Percentiles rank a stretch among this genome's conserved stretches.
phyloP scores from a whole-genome alignment of 2,888 invertebrate species.

The Lepetodrilus schrolli region DNA sequence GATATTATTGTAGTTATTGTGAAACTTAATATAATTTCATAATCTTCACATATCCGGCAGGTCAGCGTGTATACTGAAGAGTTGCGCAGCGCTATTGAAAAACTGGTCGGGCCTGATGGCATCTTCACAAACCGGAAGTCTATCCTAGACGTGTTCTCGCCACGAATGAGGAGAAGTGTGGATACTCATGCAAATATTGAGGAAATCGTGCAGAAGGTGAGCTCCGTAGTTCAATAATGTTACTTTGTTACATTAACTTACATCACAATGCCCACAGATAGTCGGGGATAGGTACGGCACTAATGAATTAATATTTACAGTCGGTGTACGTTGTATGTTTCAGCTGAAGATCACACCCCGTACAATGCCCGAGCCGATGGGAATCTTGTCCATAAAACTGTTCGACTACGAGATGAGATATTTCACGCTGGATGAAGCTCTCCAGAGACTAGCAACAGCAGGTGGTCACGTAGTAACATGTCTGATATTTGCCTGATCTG shows the following conservation, averaged over 20 bases:
- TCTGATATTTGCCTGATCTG: too few relatives aligned
- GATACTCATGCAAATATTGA: background rate
- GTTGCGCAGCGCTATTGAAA: conserved; percentile 41
- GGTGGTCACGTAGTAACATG: too few relatives aligned
- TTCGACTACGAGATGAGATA: conserved; percentile 51
- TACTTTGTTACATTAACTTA: too few relatives aligned
- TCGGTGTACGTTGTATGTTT: too few relatives aligned
- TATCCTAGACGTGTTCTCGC: conserved; percentile 34
- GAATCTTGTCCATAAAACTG: conserved; percentile 48
- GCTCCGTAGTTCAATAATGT: too few relatives aligned
- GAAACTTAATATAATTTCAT: too few relatives aligned
- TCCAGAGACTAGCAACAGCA: conserved; percentile 34
- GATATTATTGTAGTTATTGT: too few relatives aligned
- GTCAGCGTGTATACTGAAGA: conserved; percentile 48
- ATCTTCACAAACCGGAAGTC: conserved; percentile 35
- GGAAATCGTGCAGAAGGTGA: conserved; percentile 33
- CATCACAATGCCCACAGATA: too few relatives aligned
- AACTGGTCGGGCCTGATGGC: conserved; percentile 40
- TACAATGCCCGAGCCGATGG: conserved; percentile 36
- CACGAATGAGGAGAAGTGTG: conserved; percentile 15
- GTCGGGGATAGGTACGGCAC: too few relatives aligned
- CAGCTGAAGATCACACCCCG: conserved; percentile 49
- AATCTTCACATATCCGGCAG: too few relatives aligned
- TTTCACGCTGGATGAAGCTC: conserved; percentile 35
- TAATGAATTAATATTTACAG: too few relatives aligned